phyloP scores from a whole-genome alignment of 2,888 invertebrate species.

The Mythimna impura region DNA sequence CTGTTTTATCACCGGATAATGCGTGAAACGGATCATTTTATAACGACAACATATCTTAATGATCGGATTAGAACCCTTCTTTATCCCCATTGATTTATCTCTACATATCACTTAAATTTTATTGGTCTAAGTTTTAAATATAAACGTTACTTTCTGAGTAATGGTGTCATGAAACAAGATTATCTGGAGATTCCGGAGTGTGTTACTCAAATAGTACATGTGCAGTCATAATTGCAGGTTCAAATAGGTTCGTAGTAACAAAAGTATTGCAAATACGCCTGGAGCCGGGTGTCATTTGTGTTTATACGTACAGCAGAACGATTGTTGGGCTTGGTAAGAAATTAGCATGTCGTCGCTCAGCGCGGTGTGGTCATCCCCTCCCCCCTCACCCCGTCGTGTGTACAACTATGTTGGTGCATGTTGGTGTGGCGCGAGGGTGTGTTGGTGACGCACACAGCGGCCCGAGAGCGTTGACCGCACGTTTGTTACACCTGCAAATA shows the following conservation, averaged over 20 bases:
- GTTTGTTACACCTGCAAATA: slow-evolving; percentile 88
- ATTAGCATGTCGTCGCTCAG: slow-evolving; percentile 83
- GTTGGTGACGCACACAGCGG: slow-evolving; percentile 72
- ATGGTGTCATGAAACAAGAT: slow-evolving; percentile 47
- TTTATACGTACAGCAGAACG: slow-evolving; percentile 65
- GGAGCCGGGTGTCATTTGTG: slow-evolving; percentile 66
- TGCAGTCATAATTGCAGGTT: slow-evolving; percentile 30
- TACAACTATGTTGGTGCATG: slow-evolving; percentile 56
- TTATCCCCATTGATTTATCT: slow-evolving; percentile 86
- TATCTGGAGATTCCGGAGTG: slow-evolving; percentile 18
- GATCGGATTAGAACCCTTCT: slow-evolving; percentile 82
- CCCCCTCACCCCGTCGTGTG: slow-evolving; percentile 29
- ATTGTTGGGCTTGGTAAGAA: slow-evolving; percentile 79
- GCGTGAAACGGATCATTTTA: slow-evolving; percentile 86
- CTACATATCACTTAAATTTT: slow-evolving; percentile 70
- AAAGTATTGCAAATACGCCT: slow-evolving; percentile 71
- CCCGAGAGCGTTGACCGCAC: slow-evolving; percentile 84
- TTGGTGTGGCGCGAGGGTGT: slow-evolving; percentile 48
- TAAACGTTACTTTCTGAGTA: slow-evolving; percentile 51
- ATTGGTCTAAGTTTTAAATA: slow-evolving; percentile 49
- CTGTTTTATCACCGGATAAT: slow-evolving; percentile 84
- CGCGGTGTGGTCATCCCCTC: slow-evolving; percentile 70
- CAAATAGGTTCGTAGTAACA: slow-evolving; percentile 54
- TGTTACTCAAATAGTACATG: slow-evolving; percentile 22
- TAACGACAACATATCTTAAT: slow-evolving; percentile 79